Base-by-base conservation (phyloP, 2,797 vertebrate species). In the Danio kyathit region DNA sequence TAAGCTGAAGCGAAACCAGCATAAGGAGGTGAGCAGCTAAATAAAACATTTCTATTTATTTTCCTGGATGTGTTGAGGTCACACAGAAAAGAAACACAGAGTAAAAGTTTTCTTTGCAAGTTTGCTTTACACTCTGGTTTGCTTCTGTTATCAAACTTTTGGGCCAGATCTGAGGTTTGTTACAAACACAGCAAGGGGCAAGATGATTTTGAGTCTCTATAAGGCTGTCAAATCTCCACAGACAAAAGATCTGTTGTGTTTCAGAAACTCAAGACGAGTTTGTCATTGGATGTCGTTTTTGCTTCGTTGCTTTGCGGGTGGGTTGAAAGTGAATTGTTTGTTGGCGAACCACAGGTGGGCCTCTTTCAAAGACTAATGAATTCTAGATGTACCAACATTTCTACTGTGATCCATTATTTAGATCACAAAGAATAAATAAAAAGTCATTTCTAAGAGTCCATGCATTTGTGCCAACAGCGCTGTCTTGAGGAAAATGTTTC, bases 301-400 rank as follows among this genome's bases (percentile, higher is more conserved):
- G 40, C 13, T 59, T 67, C 44, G 51, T 7, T 44, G 40, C 63
- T 16, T 66, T 57, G 52, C 70, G 46, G 52, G 13, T 67, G 63
- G 61, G 43, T n/a, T 59, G 41, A 67, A 77, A 77, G n/a, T 38
- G 21, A 77, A 67, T 59, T n/a, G 52, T 77, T 46, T 40, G 64
- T 48, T 46, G 51, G 63, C 40, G 10, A 46, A 66, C 74, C 59
- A 9, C 74, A 16, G 74, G 51, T 46, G 74, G 63, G 40, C 75
- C 6, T 46, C 52, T n/a, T 48, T 67, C 19, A 67, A 13, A 44
- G 13, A 12, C 52, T 67, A 67, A 63, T 67, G 17, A 57, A 67
- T 69, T 49, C 63, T 77, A 21, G 8, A 46, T 54, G 41, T 8
- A 57, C 56, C 46, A 17, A 57, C 41, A 48, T 21, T 66, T 66